Percentiles rank a stretch among this genome's conserved stretches.
phyloP scores from a whole-genome alignment of 2,113 vertebrate species.

The Tetrao urogallus region DNA sequence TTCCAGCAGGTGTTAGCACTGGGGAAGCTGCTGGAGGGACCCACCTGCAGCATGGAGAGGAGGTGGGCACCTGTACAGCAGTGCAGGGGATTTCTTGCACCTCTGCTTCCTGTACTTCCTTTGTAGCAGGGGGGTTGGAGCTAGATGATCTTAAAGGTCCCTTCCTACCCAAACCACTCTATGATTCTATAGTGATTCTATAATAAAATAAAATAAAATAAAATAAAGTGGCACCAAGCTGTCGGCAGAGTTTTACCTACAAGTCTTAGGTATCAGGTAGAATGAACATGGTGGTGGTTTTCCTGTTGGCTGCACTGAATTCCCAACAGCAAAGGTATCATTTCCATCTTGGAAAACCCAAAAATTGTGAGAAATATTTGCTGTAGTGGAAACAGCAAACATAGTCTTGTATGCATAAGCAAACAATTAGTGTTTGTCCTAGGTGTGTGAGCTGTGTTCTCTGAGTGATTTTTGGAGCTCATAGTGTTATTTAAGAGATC shows the following conservation, averaged over 20 bases:
- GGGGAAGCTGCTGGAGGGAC: not conserved
- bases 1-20: not conserved
- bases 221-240: not conserved
- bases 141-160: too few species aligned
- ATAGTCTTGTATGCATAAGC: not conserved
- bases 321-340: not conserved
- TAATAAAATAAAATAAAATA: too few species aligned
- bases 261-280: not conserved
- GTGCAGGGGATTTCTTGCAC: not conserved
- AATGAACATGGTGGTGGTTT: not conserved
- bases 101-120: not conserved
- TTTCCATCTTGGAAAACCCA: conserved; percentile 9
- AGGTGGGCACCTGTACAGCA: not conserved
- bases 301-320: not conserved
- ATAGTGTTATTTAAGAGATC: not conserved
- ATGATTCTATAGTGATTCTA: too few species aligned
- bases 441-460: not conserved
- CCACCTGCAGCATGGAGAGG: not conserved
- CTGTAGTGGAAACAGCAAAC: not conserved
- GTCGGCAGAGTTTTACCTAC: not conserved
- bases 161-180: too few species aligned
- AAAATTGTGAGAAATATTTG: not conserved
- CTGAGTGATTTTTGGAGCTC: not conserved
- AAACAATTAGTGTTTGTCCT: not conserved
- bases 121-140: not conserved